Base-by-base conservation (phyloP, 2,113 vertebrate genomes). In the Cyphomyrus discorhynchus region DNA sequence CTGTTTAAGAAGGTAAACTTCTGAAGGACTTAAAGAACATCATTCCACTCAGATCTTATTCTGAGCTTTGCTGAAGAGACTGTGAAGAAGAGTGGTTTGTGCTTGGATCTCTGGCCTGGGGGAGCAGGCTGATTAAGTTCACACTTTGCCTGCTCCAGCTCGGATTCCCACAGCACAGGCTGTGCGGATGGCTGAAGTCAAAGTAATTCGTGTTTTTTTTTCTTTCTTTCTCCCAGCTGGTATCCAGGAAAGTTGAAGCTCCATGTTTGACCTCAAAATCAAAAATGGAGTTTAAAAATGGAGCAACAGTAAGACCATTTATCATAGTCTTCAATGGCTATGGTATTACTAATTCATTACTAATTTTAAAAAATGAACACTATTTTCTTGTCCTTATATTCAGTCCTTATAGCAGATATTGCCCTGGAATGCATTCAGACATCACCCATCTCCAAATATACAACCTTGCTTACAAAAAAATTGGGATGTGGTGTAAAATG, bases 21-120 rank as follows among this genome's bases (percentile, higher is more conserved):
- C 74, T 42, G 35, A 80, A 17, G 35, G 9, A 39, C 5, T 42
- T 80, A 39, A 80, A 80, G 74, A 80, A 80, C 74, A 80, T 5
- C 74, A 80, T 80, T 42, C 74, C 7, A 80, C 74, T 80, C 74
- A 39, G 74, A 42, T 80, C 74, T 80, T 17, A 80, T 80, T 80
- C 35, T 42, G 35, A 80, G 35, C 35, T 80, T 80, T 80, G 74
- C 74, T 13, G 27, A 80, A 35, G 74, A 80, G 74, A 17, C 35
- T 80, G 74, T 80, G 31, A 80, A 35, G 31, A 17, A 42, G 74
- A 15, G 35, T 80, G 74, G 74, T 19, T 80, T 42, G 74, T 17
- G 74, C 35, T 80, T 80, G 74, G 74, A 80, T 80, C 74, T 80
- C 74, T 42, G 74, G 74, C 74, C 74, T 80, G 74, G 13, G 70